Evolutionary conservation across 2,888 invertebrate genomes (phyloP).

Genomic region (Caenorhabditis sulstoni): DNA sequence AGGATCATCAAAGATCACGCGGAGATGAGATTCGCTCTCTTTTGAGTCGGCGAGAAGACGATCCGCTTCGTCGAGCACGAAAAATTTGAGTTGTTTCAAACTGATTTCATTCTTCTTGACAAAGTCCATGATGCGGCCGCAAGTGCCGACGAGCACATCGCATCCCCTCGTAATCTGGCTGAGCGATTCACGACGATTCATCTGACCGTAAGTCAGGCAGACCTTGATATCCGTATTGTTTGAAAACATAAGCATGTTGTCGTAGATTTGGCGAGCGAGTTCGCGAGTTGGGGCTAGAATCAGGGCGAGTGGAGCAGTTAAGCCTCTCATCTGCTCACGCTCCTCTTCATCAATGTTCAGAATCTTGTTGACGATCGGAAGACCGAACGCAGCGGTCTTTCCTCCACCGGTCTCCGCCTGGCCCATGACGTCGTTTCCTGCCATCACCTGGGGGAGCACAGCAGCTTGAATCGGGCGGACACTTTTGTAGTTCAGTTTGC

Average conservation of each 20-base stretch:
- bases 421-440: constrained; percentile 92
- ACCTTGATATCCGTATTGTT: constrained; percentile 52
- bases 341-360: constrained; percentile 7
- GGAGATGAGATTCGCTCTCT: constrained; percentile 52
- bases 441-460: constrained; percentile 86
- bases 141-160: constrained; percentile 87
- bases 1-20: constrained; percentile 14
- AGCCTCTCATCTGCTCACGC: neutral
- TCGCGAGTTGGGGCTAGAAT: constrained; percentile 94
- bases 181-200: neutral
- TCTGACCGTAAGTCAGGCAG: constrained; percentile 66
- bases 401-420: constrained; percentile 99
- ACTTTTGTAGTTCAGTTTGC: constrained; percentile 85
- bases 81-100: constrained; percentile 83
- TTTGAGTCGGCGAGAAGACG: constrained; percentile 87
- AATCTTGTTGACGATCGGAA: constrained; percentile 89
- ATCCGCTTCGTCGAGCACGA: constrained; percentile 90
- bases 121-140: constrained; percentile 86
- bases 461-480: constrained; percentile 96
- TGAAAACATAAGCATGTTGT: constrained; percentile 42
- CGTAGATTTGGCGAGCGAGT: constrained; percentile 89
- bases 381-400: constrained; percentile 94
- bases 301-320: constrained; percentile 82
- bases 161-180: constrained; percentile 82
- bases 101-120: constrained; percentile 80